Evolutionary conservation across 2,113 vertebrate species (phyloP), one percentile per base, ranked within the genome.

Genomic region (Lampris incognitus): DNA sequence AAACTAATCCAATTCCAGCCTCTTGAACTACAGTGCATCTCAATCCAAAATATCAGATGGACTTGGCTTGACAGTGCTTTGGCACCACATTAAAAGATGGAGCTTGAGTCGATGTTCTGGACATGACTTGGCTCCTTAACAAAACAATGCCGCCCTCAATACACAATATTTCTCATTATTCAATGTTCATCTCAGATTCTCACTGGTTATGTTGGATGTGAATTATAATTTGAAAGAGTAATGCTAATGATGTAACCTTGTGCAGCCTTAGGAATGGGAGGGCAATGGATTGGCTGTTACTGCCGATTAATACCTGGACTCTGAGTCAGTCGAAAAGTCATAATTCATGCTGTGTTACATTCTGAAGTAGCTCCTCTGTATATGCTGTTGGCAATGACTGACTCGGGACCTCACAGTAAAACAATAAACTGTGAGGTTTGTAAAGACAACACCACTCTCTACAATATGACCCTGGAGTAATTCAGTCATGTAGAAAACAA

Each of bases 401-500:
- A 24, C 24, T 24, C 24, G 24, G 24, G 24, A 24, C 24, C 24
- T 24, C 24, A 24, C 24, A 24, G 24, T 24, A 24, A 24, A 24
- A 24, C 24, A 24, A 24, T 24, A 24, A 24, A 24, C 24, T 24
- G 24, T 24, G 24, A 24, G 2, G 51, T 69, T 50, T 74, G 73
- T 39, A 64, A 74, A 78, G 77, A 81, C 79, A 85, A 71, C 36
- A 9, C 7, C 11, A 54, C 75, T 83, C 66, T 74, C 24, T 3
- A 52, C 71, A n/a, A 41, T 9, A 0, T 3, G 51, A 48, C 68
- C 61, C 72, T 65, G 69, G 48, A 78, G 46, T 5, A 1, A 10
- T 42, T 59, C 0, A 42, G 38, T 72, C 49, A 46, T 64, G 51
- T 39, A 39, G 38, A 44, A 51, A 72, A 62, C 41, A 2, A 0